These are phyloP conservation scores for Drosophila colorata DNA, from an alignment of 2,888 invertebrate species.

Conservation along the genomic window DNA sequence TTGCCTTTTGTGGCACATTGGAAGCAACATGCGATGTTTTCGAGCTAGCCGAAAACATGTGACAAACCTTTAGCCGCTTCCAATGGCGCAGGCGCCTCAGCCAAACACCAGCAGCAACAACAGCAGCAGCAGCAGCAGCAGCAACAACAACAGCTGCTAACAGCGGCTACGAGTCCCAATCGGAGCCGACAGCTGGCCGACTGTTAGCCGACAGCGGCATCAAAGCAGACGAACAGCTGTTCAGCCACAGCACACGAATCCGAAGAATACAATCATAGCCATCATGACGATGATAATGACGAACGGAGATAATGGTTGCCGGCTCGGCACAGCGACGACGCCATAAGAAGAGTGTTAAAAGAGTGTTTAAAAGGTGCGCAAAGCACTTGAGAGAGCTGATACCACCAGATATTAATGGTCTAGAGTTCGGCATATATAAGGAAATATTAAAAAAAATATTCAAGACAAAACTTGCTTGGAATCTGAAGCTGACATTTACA, in stretches of 20 bases:
- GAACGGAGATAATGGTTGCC: conserved; percentile 18
- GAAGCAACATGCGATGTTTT: conserved; percentile 66
- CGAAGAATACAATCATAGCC: background rate
- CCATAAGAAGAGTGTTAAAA: background rate
- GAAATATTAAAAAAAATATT: too few relatives aligned
- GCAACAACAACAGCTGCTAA: conserved; percentile 70
- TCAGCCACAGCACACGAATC: conserved; percentile 13
- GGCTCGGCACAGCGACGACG: conserved; percentile 3
- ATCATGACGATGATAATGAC: conserved; percentile 16
- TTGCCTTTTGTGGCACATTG: conserved; percentile 73
- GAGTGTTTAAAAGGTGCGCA: background rate
- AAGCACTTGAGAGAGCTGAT: background rate
- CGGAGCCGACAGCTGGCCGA: conserved; percentile 44
- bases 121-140: conserved; percentile 34
- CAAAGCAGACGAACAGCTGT: conserved; percentile 52
- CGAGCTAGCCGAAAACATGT: conserved; percentile 58
- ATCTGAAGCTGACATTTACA: too few relatives aligned
- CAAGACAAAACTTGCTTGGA: too few relatives aligned
- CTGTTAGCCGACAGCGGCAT: conserved; percentile 32
- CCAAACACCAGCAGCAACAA: conserved; percentile 7
- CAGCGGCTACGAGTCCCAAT: conserved; percentile 11
- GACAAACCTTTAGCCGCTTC: conserved; percentile 63
- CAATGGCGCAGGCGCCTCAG: conserved; percentile 67
- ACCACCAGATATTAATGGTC: too few relatives aligned
- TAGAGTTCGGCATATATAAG: too few relatives aligned